These are phyloP conservation scores for Pelochelys cantorii DNA, from an alignment of 2,797 vertebrate genomes.

Conservation along the genomic window DNA sequence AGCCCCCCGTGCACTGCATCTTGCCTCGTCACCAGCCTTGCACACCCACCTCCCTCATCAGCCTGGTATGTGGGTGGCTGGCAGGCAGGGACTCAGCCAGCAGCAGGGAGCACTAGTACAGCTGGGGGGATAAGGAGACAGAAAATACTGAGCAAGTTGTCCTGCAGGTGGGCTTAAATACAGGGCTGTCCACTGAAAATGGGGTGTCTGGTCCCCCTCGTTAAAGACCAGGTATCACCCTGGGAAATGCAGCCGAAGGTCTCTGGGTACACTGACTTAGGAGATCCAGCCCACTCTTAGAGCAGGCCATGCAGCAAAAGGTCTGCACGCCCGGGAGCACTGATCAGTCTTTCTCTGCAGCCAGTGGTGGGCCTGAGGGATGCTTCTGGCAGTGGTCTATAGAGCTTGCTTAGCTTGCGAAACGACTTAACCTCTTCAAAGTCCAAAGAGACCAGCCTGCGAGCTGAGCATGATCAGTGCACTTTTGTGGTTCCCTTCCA, in stretches of 20 bases:
- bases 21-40: no score
- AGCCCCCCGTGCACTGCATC: no score
- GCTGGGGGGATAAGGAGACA: no score
- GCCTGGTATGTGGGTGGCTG: no score
- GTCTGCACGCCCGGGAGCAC: background rate
- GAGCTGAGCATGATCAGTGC: fast-evolving
- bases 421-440: background rate
- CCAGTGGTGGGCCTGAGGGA: background rate
- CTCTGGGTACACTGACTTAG: fast-evolving
- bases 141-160: no score
- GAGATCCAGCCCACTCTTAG: fast-evolving
- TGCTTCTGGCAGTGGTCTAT: fast-evolving
- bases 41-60: no score
- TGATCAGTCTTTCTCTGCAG: fast-evolving
- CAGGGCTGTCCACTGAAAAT: no score
- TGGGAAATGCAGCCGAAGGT: fast-evolving
- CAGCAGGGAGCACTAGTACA: no score
- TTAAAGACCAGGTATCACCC: fast-evolving
- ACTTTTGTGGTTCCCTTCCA: background rate
- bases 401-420: fast-evolving
- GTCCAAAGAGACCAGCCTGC: background rate
- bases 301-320: fast-evolving
- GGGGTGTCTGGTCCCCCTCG: no score
- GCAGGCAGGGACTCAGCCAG: no score
- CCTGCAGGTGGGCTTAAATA: no score